Percentiles rank a stretch among this genome's conserved stretches.
These are phyloP conservation scores for Jaculus jaculus DNA, from an alignment of 2,113 vertebrate genomes.

Conservation along the genomic window DNA sequence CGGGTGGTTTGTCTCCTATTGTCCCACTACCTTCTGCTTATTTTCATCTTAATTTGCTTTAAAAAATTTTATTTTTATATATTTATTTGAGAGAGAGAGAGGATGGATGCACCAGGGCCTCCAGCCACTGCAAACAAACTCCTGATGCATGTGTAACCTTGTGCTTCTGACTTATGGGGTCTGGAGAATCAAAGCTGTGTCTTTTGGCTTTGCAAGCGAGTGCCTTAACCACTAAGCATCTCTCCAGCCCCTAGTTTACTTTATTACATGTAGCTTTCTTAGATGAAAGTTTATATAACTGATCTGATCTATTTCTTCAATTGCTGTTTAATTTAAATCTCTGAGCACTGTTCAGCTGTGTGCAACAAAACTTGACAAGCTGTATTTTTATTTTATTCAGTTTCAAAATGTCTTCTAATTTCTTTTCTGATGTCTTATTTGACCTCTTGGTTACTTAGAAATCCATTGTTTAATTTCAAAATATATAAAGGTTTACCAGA, in stretches of 20 bases:
- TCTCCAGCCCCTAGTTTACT: not conserved
- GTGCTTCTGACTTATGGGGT: no score
- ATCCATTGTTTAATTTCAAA: constrained; percentile 31
- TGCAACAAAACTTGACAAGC: not conserved
- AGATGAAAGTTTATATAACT: not conserved
- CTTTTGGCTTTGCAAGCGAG: no score
- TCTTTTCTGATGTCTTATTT: constrained; percentile 36
- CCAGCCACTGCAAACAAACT: no score
- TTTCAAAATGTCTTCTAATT: constrained; percentile 36
- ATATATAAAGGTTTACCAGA: not conserved
- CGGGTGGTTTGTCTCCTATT: no score
- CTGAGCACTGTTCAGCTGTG: not conserved
- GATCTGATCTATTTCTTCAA: not conserved
- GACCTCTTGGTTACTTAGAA: constrained; percentile 16
- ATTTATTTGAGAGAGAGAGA: no score
- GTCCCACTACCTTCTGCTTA: no score
- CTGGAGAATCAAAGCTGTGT: no score
- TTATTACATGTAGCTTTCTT: not conserved
- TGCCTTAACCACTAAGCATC: no score
- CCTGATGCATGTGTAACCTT: no score
- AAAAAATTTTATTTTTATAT: no score
- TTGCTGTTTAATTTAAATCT: not conserved
- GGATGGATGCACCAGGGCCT: no score
- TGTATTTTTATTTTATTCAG: not conserved
- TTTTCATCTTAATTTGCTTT: not conserved